A percentile compares a stretch with the other conserved stretches of the same genome.
Evolutionary conservation across 2,113 vertebrate genomes (phyloP).

Genomic region (Gila orcuttii): DNA sequence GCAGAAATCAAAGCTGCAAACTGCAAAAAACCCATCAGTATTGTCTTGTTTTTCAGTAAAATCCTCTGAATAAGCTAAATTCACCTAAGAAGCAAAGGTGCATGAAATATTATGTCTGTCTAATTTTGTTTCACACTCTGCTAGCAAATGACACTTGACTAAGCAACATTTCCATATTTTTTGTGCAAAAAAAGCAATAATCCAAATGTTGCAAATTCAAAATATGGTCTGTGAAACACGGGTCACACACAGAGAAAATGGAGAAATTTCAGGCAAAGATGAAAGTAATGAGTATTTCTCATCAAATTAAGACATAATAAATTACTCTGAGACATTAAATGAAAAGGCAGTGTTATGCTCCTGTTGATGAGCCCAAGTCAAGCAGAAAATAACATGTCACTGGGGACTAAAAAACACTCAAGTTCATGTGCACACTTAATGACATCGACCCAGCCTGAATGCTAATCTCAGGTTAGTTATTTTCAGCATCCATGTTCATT

Average conservation of each 20-base stretch:
- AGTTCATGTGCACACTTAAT: slow-evolving; percentile 23
- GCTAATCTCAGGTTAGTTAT: background rate
- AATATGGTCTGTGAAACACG: background rate
- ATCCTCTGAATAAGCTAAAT: background rate
- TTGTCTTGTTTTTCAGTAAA: background rate
- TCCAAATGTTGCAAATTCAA: background rate
- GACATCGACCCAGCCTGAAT: background rate
- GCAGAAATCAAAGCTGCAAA: background rate
- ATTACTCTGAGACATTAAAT: slow-evolving; percentile 48
- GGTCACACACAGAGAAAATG: slow-evolving; percentile 40
- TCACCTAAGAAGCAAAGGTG: background rate
- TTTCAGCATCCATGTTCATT: slow-evolving; percentile 16
- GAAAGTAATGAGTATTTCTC: slow-evolving; percentile 58
- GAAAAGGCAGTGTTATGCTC: slow-evolving; percentile 67
- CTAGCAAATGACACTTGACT: background rate
- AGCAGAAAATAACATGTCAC: slow-evolving; percentile 69
- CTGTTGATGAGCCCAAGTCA: slow-evolving; percentile 63
- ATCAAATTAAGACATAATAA: slow-evolving; percentile 59
- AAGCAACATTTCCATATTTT: background rate
- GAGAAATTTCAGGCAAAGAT: slow-evolving; percentile 45
- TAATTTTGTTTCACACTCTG: background rate
- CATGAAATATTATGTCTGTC: background rate
- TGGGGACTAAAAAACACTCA: slow-evolving; percentile 35
- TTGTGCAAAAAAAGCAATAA: background rate
- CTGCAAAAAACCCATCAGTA: background rate